These are phyloP conservation scores for Macropis europaea DNA, from an alignment of 2,888 invertebrate genomes.

Conservation along the genomic window DNA sequence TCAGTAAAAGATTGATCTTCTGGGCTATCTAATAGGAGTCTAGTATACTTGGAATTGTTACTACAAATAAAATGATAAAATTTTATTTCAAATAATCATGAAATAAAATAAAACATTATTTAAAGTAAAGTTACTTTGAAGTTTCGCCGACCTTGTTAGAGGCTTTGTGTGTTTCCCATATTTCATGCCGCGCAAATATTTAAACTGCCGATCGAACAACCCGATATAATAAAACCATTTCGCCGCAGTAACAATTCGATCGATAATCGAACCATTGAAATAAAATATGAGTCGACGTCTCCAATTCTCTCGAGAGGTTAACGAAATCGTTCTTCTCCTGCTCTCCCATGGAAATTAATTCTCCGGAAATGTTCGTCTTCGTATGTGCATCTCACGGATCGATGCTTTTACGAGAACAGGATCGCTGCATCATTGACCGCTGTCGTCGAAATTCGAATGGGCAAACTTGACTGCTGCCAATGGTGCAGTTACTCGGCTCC, in stretches of 20 bases:
- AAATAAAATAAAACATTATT: too few species aligned
- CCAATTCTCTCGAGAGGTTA: slow-evolving; percentile 20
- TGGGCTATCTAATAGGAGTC: too few species aligned
- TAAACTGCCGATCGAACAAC: background rate
- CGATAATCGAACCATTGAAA: background rate
- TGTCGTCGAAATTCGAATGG: slow-evolving; percentile 58
- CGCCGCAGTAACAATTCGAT: background rate
- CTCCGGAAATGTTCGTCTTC: slow-evolving; percentile 39
- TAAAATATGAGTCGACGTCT: slow-evolving; percentile 20
- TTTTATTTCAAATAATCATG: too few species aligned
- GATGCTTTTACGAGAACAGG: slow-evolving; percentile 56
- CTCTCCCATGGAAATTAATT: slow-evolving; percentile 47
- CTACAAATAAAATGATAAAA: too few species aligned
- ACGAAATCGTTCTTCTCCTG: slow-evolving; percentile 5
- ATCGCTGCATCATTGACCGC: slow-evolving; percentile 56
- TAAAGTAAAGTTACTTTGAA: too few species aligned
- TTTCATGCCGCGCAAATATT: too few species aligned
- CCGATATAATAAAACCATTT: background rate
- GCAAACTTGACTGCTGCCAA: slow-evolving; percentile 53
- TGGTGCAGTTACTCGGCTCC: slow-evolving; percentile 44
- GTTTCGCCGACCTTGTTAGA: too few species aligned
- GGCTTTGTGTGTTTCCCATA: too few species aligned
- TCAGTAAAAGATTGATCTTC: too few species aligned
- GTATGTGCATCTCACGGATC: slow-evolving; percentile 36
- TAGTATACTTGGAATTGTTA: too few species aligned